Percentiles rank a stretch among this genome's conserved stretches.
phyloP scores from a whole-genome alignment of 2,888 invertebrate genomes.

The Argyresthia albistria region DNA sequence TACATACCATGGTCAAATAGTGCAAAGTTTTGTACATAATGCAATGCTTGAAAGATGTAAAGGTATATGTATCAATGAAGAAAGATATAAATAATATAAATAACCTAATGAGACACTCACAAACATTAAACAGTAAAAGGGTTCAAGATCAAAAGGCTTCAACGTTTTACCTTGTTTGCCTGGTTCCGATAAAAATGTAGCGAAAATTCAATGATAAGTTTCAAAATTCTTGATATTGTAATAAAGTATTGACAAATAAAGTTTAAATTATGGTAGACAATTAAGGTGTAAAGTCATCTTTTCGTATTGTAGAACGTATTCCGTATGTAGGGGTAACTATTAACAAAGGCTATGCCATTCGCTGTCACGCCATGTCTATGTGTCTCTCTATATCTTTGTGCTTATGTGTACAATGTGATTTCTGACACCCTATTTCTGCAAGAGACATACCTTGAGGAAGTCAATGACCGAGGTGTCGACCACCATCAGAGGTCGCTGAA shows the following conservation, averaged over 20 bases:
- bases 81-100: conserved; percentile 9
- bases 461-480: conserved; percentile 90
- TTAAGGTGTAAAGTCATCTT: no score
- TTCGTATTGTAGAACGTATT: no score
- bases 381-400: no score
- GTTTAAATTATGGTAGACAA: no score
- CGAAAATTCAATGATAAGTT: conserved; percentile 48
- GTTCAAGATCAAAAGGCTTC: conserved; percentile 25
- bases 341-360: no score
- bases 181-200: conserved; percentile 64
- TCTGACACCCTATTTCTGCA: no score
- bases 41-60: neutral
- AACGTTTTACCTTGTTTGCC: conserved; percentile 65
- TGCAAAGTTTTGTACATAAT: neutral
- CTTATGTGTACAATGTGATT: no score
- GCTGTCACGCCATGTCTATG: no score
- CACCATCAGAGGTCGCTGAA: conserved; percentile 92
- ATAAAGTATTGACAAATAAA: neutral
- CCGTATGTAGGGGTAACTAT: no score
- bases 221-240: conserved; percentile 15
- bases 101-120: conserved; percentile 34
- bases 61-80: neutral
- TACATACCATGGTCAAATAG: neutral
- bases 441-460: conserved; percentile 80
- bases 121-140: conserved; percentile 33